These are phyloP conservation scores for Samia ricini DNA, from an alignment of 1,140 invertebrate genomes.

Conservation along the genomic window DNA sequence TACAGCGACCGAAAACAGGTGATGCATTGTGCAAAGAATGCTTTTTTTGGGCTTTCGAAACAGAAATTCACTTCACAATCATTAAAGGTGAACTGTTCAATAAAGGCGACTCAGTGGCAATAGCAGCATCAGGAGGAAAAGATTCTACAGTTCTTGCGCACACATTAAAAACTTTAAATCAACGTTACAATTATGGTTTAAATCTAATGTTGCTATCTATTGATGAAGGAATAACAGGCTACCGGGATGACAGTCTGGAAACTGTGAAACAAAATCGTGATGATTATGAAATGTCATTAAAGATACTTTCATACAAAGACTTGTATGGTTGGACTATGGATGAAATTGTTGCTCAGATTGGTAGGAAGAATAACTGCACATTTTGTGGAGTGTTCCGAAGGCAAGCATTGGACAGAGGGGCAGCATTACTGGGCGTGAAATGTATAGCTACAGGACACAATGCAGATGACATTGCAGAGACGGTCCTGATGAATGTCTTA, in stretches of 20 bases:
- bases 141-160: conserved; percentile 98
- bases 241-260: conserved; percentile 98
- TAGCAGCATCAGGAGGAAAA: conserved; percentile 99
- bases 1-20: conserved; percentile 92
- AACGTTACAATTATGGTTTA: conserved; percentile 94
- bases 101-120: conserved; percentile 92
- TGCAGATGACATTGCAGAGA: conserved; percentile 99
- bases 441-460: conserved; percentile 99
- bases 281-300: conserved; percentile 96
- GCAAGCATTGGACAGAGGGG: conserved; percentile 97
- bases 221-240: conserved; percentile 99
- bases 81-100: conserved; percentile 90
- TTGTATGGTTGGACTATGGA: conserved; percentile 99
- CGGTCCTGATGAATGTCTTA: conserved; percentile 98
- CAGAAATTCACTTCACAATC: conserved; percentile 98
- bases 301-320: conserved; percentile 98
- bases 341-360: conserved; percentile 96
- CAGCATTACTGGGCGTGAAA: conserved; percentile 90
- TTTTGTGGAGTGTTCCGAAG: conserved; percentile 98
- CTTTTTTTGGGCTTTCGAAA: conserved; percentile 96
- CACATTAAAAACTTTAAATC: conserved; percentile 94
- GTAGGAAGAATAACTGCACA: conserved; percentile 98
- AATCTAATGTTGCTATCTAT: conserved; percentile 96
- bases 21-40: conserved; percentile 96
- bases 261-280: conserved; percentile 96